These are phyloP conservation scores for Pedetes capensis DNA, from an alignment of 2,113 vertebrate species.

Conservation along the genomic window DNA sequence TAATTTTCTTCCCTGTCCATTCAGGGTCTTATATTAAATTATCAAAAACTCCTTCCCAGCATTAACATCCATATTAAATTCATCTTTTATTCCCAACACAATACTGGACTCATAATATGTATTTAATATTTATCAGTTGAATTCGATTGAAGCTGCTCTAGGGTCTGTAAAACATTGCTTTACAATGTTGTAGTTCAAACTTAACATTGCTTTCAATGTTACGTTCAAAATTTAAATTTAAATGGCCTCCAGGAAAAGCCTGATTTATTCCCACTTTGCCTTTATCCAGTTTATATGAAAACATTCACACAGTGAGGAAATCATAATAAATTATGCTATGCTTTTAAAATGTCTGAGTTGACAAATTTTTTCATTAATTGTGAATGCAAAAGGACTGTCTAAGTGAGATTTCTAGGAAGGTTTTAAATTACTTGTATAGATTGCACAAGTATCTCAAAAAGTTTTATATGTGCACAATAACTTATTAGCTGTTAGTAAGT, in stretches of 20 bases:
- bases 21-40: conserved; percentile 36
- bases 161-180: conserved; percentile 13
- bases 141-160: background rate
- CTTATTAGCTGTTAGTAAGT: background rate
- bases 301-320: background rate
- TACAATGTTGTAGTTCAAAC: conserved; percentile 46
- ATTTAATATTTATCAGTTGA: conserved; percentile 51
- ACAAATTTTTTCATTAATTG: conserved; percentile 14
- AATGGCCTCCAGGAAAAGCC: background rate
- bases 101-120: background rate
- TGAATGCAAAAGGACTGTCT: background rate
- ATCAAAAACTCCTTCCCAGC: background rate
- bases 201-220: conserved; percentile 10
- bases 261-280: background rate
- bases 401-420: background rate
- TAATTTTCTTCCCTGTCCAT: conserved; percentile 21
- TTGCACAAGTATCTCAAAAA: background rate
- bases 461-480: background rate
- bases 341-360: background rate
- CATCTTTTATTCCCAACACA: conserved; percentile 37
- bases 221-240: conserved; percentile 52
- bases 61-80: conserved; percentile 37
- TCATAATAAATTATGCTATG: background rate
- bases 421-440: background rate
- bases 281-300: conserved; percentile 1